Conservation (phyloP, 2,888 invertebrate species). For the Yponomeuta evonymella region DNA sequence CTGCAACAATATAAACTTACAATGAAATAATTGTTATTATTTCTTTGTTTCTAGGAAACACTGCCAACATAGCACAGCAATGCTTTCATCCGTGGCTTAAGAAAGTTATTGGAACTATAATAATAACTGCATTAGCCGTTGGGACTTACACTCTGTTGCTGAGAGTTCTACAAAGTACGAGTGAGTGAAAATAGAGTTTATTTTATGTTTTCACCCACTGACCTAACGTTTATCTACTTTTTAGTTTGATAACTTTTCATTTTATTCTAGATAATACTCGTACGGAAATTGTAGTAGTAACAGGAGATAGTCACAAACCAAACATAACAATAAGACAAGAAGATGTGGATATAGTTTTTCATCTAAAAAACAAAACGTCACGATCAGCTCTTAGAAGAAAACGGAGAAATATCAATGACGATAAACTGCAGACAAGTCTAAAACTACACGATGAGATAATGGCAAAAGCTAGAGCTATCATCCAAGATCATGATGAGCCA, state of each 20-base stretch:
- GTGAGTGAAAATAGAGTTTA: conserved; percentile 31
- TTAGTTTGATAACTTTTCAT: conserved; percentile 11
- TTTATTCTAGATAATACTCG: conserved; percentile 35
- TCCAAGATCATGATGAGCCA: conserved; percentile 45
- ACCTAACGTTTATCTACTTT: not conserved
- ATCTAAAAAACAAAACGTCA: conserved; percentile 39
- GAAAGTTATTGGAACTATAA: conserved; percentile 37
- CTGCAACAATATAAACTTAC: too few relatives aligned
- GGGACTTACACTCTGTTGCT: conserved; percentile 41
- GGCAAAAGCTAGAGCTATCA: conserved; percentile 42
- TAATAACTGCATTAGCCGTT: conserved; percentile 37
- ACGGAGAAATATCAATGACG: conserved; percentile 43
- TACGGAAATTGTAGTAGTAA: conserved; percentile 49
- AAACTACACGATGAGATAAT: conserved; percentile 9
- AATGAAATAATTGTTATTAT: not conserved
- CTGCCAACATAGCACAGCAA: conserved; percentile 32
- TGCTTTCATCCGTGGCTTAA: conserved; percentile 40
- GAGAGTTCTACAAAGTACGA: conserved; percentile 37
- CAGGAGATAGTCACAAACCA: conserved; percentile 37
- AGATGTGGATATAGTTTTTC: conserved; percentile 40
- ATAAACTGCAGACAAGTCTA: conserved; percentile 30
- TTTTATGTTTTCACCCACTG: not conserved
- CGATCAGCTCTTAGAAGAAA: conserved; percentile 30
- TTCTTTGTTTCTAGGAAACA: conserved; percentile 32
- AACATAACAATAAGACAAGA: conserved; percentile 41